phyloP scores from a whole-genome alignment of 2,888 invertebrate genomes.

The Rotaria macrura region DNA sequence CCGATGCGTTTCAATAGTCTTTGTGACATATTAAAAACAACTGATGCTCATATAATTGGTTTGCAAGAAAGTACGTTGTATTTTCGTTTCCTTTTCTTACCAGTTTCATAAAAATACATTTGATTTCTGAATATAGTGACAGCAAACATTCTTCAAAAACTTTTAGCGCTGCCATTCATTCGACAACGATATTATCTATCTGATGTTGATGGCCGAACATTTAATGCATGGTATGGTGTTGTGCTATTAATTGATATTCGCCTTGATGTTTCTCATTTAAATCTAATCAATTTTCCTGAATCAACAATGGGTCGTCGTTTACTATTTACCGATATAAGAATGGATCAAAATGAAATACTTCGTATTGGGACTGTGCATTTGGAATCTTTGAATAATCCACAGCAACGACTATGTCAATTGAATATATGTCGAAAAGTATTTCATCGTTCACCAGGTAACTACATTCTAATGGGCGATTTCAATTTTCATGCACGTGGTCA shows the following conservation, averaged over 20 bases:
- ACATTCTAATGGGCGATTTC: neutral
- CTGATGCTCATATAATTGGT: neutral
- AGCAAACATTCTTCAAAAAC: neutral
- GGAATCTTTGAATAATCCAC: neutral
- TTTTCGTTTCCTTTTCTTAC: neutral
- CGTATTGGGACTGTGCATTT: conserved; percentile 1
- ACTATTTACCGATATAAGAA: neutral
- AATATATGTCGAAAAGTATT: neutral
- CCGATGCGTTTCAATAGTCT: neutral
- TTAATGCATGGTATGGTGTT: neutral
- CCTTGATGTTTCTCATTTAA: neutral
- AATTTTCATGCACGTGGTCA: neutral
- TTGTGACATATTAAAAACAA: neutral
- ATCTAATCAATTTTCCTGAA: neutral
- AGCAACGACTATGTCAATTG: neutral
- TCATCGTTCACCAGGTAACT: neutral
- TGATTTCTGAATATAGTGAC: neutral
- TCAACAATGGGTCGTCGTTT: neutral
- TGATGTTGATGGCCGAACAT: neutral
- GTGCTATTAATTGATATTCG: neutral
- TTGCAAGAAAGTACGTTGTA: conserved; percentile 1
- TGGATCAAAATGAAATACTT: neutral
- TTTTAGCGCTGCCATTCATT: neutral
- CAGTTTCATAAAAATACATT: neutral
- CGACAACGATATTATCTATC: neutral